Base-by-base conservation (phyloP, 2,888 invertebrate genomes). In the Apodemia zela region DNA sequence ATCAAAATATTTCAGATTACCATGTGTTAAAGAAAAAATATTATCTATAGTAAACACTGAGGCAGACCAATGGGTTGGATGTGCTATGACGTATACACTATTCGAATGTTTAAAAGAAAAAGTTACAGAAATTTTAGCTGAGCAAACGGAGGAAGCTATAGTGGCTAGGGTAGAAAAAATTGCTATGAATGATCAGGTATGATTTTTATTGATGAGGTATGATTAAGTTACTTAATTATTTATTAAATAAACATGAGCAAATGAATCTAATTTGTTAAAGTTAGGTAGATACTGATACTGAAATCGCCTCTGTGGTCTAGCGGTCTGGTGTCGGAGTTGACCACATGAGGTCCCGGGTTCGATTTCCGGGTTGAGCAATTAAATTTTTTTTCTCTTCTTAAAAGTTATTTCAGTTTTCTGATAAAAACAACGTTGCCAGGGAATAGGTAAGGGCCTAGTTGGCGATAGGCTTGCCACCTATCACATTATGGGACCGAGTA, bases 1-100 rank as follows among this genome's bases (percentile, higher is more conserved):
- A 42, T 42, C 10, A 38, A 35, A 49, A 59, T 10, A 38, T 65
- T 70, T 13, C 76, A 97, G 97, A 81, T 78, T 95, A 67, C 90
- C 93, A 47, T 78, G 92, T 1, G 94, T 97, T 0, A 97, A 97
- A 84, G 88, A 94, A 59, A 95, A 94, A 77, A 94, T 98, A 66
- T 76, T 93, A 13, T 80, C 89, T 10, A 90, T 93, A 62, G 84
- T 97, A 0, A 87, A 90, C 15, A 87, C 92, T 13, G 97, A 97
- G 83, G 96, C 96, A 0, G 94, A 96, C 51, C 95, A 96, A 73
- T 96, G 96, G 93, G 75, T 97, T 17, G 98, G 98, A 0, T 96
- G 95, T 87, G 97, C 98, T 3, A 98, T 98, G 98, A 98, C 98
- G 0, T 99, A 97, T 79, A 97, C 98, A 0, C 85, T 99, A 62